Percentiles rank a stretch among this genome's conserved stretches.
These are phyloP conservation scores for Zalophus californianus DNA, from an alignment of 2,797 vertebrate genomes.

Conservation along the genomic window DNA sequence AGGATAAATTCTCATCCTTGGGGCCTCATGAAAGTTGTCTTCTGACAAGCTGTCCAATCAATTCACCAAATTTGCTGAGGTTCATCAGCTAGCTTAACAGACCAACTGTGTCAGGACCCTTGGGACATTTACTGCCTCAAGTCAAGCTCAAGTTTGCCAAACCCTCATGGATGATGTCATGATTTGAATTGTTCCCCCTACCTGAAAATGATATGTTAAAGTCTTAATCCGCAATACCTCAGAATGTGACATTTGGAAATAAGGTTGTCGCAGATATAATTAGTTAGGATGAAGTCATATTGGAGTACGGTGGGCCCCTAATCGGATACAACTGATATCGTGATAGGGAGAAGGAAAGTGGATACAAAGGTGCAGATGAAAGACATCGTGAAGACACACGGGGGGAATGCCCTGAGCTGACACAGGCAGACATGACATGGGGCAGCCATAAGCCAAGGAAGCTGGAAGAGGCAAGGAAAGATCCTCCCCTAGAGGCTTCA, in stretches of 20 bases:
- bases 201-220: background rate
- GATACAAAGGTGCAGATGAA: background rate
- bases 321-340: background rate
- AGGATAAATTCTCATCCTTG: background rate
- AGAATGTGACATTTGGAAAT: constrained; percentile 22
- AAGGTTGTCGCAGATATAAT: background rate
- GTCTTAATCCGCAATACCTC: background rate
- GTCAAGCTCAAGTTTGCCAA: background rate
- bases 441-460: background rate
- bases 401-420: background rate
- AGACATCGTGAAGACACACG: background rate
- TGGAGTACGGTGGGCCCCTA: background rate
- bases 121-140: background rate
- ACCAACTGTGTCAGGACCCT: background rate
- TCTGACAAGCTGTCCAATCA: background rate
- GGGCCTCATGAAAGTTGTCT: background rate
- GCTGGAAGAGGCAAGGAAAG: background rate
- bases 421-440: background rate
- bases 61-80: background rate
- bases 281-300: background rate
- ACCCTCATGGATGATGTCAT: background rate
- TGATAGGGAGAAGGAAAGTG: background rate
- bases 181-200: background rate
- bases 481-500: background rate
- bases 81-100: background rate